These are phyloP conservation scores for Pempheris klunzingeri DNA, from an alignment of 2,797 vertebrate species.

Conservation along the genomic window DNA sequence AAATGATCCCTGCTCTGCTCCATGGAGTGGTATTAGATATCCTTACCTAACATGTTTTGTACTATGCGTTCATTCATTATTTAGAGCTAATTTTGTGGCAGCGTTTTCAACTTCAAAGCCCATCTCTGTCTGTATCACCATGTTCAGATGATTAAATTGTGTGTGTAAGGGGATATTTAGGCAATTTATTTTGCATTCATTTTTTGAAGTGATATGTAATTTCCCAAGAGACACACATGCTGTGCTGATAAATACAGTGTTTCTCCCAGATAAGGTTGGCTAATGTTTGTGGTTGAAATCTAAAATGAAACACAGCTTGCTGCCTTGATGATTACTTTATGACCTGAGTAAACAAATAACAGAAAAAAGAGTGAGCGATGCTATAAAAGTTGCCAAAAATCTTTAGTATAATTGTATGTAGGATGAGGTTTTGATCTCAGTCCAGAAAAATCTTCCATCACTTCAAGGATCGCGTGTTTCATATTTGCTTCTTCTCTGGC, in stretches of 20 bases:
- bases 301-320: constrained; percentile 51
- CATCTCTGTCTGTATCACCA: constrained; percentile 25
- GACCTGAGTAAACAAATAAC: constrained; percentile 40
- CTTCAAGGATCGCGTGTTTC: constrained; percentile 36
- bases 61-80: constrained; percentile 48
- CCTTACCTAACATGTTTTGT: constrained; percentile 48
- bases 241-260: constrained; percentile 36
- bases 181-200: constrained; percentile 38
- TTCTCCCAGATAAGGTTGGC: constrained; percentile 40
- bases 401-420: constrained; percentile 14
- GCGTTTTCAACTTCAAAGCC: constrained; percentile 59
- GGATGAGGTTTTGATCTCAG: constrained; percentile 30
- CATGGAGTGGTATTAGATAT: constrained; percentile 55
- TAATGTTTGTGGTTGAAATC: constrained; percentile 54
- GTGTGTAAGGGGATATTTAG: constrained; percentile 46
- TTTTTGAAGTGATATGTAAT: constrained; percentile 50
- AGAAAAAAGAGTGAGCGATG: constrained; percentile 16
- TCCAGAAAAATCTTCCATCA: constrained; percentile 28
- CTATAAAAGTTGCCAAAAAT: constrained; percentile 34
- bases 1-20: constrained; percentile 40
- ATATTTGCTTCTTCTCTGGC: constrained; percentile 49
- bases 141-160: constrained; percentile 46
- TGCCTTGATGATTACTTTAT: constrained; percentile 49
- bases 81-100: constrained; percentile 35
- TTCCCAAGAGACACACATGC: constrained; percentile 55